Evolutionary conservation across 2,113 vertebrate genomes (phyloP).

Genomic region (Dicrurus megarhynchus): DNA sequence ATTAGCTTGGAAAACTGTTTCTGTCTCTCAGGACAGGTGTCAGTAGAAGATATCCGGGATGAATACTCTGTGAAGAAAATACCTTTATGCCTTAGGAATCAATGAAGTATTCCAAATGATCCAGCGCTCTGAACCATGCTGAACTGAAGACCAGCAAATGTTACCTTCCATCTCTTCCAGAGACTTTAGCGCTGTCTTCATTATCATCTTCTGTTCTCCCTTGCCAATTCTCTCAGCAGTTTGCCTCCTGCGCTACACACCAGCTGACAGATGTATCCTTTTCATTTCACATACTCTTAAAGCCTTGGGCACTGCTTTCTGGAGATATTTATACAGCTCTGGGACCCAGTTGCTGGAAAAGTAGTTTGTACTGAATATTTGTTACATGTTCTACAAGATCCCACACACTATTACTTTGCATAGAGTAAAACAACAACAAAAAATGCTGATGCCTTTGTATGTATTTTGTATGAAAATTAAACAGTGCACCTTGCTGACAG

Average conservation of each 20-base stretch:
- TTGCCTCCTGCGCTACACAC: constrained; percentile 32
- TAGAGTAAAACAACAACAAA: not conserved
- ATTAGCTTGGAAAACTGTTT: constrained; percentile 32
- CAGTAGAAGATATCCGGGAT: not conserved
- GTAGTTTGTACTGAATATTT: constrained; percentile 62
- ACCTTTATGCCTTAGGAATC: constrained; percentile 7
- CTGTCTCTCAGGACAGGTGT: not conserved
- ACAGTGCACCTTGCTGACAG: not conserved
- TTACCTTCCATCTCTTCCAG: constrained; percentile 37
- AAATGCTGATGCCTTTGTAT: not conserved
- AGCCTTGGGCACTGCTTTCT: constrained; percentile 49
- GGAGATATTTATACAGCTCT: constrained; percentile 34
- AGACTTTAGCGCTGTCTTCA: constrained; percentile 41
- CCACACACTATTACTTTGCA: constrained; percentile 12
- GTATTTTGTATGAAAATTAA: constrained; percentile 15
- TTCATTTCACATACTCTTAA: constrained; percentile 55
- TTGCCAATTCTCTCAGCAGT: constrained; percentile 31
- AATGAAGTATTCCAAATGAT: not conserved
- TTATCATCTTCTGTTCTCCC: constrained; percentile 26
- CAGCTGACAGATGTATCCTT: constrained; percentile 48
- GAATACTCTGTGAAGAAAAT: not conserved
- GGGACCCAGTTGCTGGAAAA: constrained; percentile 36
- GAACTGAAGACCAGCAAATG: constrained; percentile 22
- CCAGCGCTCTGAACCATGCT: not conserved
- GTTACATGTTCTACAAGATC: constrained; percentile 51